Evolutionary conservation across 1,140 invertebrate species (phyloP).

Genomic region (Trachymyrmex septentrionalis): DNA sequence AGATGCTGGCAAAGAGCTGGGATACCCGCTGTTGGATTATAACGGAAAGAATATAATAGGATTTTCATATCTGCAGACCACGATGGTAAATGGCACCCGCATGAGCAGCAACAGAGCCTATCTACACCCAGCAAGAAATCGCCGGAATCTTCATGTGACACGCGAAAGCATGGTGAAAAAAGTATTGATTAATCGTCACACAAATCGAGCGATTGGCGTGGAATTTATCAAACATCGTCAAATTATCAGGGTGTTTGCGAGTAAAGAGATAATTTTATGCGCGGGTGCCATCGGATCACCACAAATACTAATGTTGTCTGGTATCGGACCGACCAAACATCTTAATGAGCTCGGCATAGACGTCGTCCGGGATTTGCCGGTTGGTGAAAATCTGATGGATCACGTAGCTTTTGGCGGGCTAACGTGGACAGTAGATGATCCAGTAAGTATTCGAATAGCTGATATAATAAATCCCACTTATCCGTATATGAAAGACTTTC

Average conservation of each 20-base stretch:
- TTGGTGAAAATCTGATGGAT: conserved; percentile 93
- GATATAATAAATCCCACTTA: conserved; percentile 70
- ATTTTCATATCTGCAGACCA: conserved; percentile 89
- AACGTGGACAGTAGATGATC: conserved; percentile 89
- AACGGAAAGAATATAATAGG: conserved; percentile 90
- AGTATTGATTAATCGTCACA: conserved; percentile 90
- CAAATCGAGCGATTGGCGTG: conserved; percentile 89
- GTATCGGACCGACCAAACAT: conserved; percentile 92
- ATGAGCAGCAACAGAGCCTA: conserved; percentile 92
- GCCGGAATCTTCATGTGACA: conserved; percentile 89
- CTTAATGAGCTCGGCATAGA: conserved; percentile 88
- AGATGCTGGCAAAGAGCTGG: conserved; percentile 89
- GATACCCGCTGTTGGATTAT: conserved; percentile 91
- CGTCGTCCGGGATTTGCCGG: conserved; percentile 90
- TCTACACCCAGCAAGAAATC: conserved; percentile 89
- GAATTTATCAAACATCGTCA: conserved; percentile 87
- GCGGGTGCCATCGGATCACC: conserved; percentile 92
- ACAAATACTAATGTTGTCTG: conserved; percentile 93
- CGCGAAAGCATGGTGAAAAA: conserved; percentile 89
- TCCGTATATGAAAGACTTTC: conserved; percentile 85
- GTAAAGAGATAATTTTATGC: conserved; percentile 92
- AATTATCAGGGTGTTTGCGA: conserved; percentile 88
- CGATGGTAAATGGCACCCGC: conserved; percentile 90
- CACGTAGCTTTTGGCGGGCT: conserved; percentile 91
- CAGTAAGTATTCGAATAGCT: conserved; percentile 74